phyloP scores from a whole-genome alignment of 1,140 invertebrate species.

The Drosophila hydei region DNA sequence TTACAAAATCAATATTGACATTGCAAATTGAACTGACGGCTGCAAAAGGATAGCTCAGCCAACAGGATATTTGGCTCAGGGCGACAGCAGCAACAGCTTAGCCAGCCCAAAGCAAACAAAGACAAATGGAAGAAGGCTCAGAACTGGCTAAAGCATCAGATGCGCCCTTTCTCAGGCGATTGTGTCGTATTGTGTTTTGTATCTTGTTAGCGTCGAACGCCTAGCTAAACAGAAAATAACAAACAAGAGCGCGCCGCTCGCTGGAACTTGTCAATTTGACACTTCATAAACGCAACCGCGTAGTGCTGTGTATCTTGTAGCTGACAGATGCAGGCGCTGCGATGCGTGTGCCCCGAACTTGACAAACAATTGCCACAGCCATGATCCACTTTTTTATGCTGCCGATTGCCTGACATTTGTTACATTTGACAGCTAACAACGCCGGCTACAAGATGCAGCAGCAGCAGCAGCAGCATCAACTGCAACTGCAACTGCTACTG shows the following conservation, averaged over 20 bases:
- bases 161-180: conserved; percentile 29
- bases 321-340: conserved; percentile 69
- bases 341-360: conserved; percentile 60
- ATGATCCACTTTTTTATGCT: conserved; percentile 67
- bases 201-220: conserved; percentile 67
- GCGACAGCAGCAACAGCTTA: conserved; percentile 44
- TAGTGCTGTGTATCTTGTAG: conserved; percentile 47
- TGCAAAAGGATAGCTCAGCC: conserved; percentile 16
- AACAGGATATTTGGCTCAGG: conserved; percentile 15
- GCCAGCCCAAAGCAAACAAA: conserved; percentile 43
- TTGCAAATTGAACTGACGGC: conserved; percentile 45
- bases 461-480: conserved; percentile 5
- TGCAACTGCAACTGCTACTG: conserved; percentile 13
- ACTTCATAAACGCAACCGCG: conserved; percentile 75
- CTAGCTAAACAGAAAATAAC: conserved; percentile 43
- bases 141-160: conserved; percentile 9
- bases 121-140: conserved; percentile 53
- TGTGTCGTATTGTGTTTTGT: conserved; percentile 40
- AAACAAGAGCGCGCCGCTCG: conserved; percentile 13
- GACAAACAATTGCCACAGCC: conserved; percentile 74
- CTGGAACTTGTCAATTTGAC: conserved; percentile 76
- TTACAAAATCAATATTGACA: conserved; percentile 74
- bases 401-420: conserved; percentile 74
- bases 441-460: conserved; percentile 65
- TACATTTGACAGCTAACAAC: conserved; percentile 82